phyloP scores from a whole-genome alignment of 2,888 invertebrate species.

The Tetragonula carbonaria region DNA sequence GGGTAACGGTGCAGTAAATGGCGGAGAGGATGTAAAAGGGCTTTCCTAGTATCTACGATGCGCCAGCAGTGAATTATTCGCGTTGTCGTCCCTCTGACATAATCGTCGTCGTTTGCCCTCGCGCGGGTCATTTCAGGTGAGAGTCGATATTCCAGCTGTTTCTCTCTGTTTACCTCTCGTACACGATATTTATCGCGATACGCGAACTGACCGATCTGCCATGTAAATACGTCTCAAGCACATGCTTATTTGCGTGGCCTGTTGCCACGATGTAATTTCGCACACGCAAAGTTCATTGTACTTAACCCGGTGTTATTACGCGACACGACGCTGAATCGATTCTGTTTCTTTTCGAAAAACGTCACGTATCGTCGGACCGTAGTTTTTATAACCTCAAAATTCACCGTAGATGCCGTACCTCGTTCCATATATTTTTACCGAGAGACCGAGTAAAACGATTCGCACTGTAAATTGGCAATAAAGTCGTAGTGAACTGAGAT shows the following conservation, averaged over 20 bases:
- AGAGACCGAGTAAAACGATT: background rate
- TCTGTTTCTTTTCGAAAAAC: background rate
- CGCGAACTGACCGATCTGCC: conserved; percentile 6
- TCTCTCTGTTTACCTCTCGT: background rate
- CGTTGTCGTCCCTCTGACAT: conserved; percentile 66
- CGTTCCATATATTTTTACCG: background rate
- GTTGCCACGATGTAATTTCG: conserved; percentile 44
- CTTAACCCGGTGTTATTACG: conserved; percentile 37
- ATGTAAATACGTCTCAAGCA: conserved; percentile 41
- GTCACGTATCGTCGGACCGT: background rate
- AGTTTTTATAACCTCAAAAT: conserved; percentile 55
- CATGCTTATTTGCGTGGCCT: conserved; percentile 40
- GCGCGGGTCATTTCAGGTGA: conserved; percentile 59
- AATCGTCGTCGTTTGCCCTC: conserved; percentile 64
- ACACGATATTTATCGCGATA: conserved; percentile 29
- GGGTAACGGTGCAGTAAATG: conserved; percentile 62
- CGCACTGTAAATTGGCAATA: background rate
- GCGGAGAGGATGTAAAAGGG: conserved; percentile 62
- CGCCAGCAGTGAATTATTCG: conserved; percentile 54
- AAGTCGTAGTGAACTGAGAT: background rate
- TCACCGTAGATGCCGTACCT: background rate
- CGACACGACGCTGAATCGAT: conserved; percentile 24
- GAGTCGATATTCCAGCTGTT: conserved; percentile 60
- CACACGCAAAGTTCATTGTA: conserved; percentile 59
- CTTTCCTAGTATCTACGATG: conserved; percentile 55